Evolutionary conservation across 2,888 invertebrate genomes (phyloP).

Genomic region (Uloborus plumipes): DNA sequence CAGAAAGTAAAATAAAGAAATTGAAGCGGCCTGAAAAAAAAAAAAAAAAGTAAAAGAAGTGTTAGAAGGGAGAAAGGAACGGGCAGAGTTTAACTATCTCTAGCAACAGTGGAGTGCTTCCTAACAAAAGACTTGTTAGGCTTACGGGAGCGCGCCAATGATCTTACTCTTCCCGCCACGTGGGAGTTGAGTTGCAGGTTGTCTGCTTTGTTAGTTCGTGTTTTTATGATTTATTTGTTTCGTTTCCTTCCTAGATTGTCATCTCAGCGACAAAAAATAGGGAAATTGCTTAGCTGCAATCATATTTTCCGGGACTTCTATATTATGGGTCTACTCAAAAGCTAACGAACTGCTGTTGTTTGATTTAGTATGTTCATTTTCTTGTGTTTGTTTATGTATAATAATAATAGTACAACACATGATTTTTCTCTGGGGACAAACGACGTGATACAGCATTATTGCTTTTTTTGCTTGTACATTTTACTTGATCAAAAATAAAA

Average conservation of each 20-base stretch:
- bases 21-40: conserved; percentile 6
- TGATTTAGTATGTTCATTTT: too few species aligned
- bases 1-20: conserved; percentile 35
- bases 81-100: conserved; percentile 43
- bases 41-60: conserved; percentile 6
- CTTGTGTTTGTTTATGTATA: too few species aligned
- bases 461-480: too few species aligned
- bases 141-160: conserved; percentile 39
- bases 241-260: conserved; percentile 3
- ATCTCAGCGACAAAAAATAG: not conserved
- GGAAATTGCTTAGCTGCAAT: too few species aligned
- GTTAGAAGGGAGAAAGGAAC: conserved; percentile 20
- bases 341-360: too few species aligned
- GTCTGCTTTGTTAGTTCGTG: conserved; percentile 16
- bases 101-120: conserved; percentile 35
- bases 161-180: conserved; percentile 41
- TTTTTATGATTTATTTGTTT: conserved; percentile 5
- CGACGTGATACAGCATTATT: too few species aligned
- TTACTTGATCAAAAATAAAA: too few species aligned
- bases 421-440: too few species aligned
- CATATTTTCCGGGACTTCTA: too few species aligned
- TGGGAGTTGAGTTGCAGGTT: conserved; percentile 40
- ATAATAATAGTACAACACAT: too few species aligned
- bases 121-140: conserved; percentile 54
- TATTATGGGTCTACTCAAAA: too few species aligned